Evolutionary conservation across 2,888 invertebrate genomes (phyloP).

Genomic region (Aspidiotus destructor): DNA sequence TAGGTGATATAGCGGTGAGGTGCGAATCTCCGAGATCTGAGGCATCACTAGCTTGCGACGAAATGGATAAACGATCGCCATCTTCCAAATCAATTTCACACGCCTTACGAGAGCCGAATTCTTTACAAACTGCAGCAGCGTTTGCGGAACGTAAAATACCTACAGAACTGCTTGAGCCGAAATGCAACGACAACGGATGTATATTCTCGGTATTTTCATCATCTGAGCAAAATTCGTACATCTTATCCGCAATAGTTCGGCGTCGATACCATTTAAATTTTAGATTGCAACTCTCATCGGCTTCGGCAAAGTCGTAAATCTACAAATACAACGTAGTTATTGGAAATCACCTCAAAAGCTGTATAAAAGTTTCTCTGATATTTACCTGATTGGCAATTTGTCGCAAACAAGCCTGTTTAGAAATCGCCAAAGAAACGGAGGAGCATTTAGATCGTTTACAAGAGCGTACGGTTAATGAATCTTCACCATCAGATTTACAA

Average conservation of each 20-base stretch:
- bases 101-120: constrained; percentile 12
- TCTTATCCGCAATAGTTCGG: constrained; percentile 76
- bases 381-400: constrained; percentile 25
- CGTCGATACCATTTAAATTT: constrained; percentile 58
- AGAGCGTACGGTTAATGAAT: constrained; percentile 10
- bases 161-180: constrained; percentile 6
- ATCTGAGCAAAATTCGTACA: constrained; percentile 75
- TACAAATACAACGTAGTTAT: constrained; percentile 19
- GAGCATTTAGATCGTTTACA: constrained; percentile 23
- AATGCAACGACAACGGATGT: constrained; percentile 42
- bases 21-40: constrained; percentile 20
- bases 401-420: constrained; percentile 23
- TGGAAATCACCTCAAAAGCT: no score
- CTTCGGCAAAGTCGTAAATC: constrained; percentile 39
- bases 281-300: constrained; percentile 38
- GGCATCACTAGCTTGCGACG: constrained; percentile 17
- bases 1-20: constrained; percentile 12
- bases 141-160: constrained; percentile 15
- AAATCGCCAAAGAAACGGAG: constrained; percentile 19
- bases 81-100: constrained; percentile 27
- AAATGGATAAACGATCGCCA: constrained; percentile 11
- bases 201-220: constrained; percentile 57
- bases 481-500: constrained; percentile 22
- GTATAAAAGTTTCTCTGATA: not conserved
- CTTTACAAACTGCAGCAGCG: constrained; percentile 12